Evolutionary conservation across 2,113 vertebrate genomes (phyloP).

Genomic region (Prionailurus bengalensis): DNA sequence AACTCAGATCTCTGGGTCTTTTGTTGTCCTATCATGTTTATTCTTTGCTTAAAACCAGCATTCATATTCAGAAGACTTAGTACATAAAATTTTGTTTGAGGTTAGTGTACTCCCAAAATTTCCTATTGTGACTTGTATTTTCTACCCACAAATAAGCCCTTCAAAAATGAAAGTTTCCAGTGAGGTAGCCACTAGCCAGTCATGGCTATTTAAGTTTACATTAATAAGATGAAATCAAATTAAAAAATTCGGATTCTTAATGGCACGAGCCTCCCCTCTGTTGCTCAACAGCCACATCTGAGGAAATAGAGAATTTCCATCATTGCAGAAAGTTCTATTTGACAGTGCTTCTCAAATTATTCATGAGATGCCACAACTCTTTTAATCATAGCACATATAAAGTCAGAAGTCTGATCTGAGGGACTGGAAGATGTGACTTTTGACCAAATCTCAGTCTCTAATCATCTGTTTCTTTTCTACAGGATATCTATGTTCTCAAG

Average conservation of each 20-base stretch:
- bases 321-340: neutral
- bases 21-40: neutral
- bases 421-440: neutral
- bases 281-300: neutral
- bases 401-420: neutral
- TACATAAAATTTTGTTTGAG: neutral
- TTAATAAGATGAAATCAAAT: slow-evolving; percentile 4
- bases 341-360: neutral
- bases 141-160: neutral
- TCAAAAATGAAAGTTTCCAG: neutral
- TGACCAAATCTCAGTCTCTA: neutral
- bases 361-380: neutral
- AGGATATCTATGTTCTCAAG: neutral
- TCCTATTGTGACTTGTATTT: neutral
- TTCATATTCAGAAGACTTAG: neutral
- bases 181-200: neutral
- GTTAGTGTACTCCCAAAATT: neutral
- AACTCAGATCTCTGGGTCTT: neutral
- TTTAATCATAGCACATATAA: neutral
- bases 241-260: neutral
- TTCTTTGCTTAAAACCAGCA: neutral
- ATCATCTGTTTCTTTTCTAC: neutral
- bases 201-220: neutral
- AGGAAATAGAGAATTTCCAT: neutral
- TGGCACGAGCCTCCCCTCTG: neutral